A percentile compares a stretch with the other conserved stretches of the same genome.
Conservation (phyloP, 2,888 invertebrate species). For the Eilema sororculum region DNA sequence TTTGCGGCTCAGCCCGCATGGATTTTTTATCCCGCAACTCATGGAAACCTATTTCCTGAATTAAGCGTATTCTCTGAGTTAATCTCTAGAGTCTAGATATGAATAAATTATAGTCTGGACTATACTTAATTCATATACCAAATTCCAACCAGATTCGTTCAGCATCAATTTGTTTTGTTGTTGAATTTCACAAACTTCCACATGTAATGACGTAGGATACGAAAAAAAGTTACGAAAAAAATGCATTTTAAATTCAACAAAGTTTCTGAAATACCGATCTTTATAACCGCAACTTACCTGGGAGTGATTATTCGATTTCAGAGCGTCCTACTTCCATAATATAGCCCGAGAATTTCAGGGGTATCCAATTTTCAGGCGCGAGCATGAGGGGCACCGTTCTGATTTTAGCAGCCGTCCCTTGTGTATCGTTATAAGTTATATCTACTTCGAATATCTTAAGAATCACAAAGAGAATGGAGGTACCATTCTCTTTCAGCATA, state of each 20-base stretch:
- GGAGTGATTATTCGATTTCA: conserved; percentile 38
- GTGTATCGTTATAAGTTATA: neutral
- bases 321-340: conserved; percentile 41
- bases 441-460: neutral
- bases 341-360: conserved; percentile 36
- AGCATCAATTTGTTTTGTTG: too few relatives aligned
- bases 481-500: neutral
- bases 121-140: too few relatives aligned
- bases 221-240: neutral
- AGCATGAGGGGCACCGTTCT: conserved; percentile 28
- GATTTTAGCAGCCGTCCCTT: conserved; percentile 25
- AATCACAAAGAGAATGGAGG: too few relatives aligned
- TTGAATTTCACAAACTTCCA: too few relatives aligned
- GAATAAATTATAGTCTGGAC: too few relatives aligned
- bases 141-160: too few relatives aligned
- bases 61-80: too few relatives aligned
- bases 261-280: conserved; percentile 23
- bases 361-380: conserved; percentile 35
- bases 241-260: conserved; percentile 27
- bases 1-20: too few relatives aligned
- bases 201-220: too few relatives aligned
- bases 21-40: too few relatives aligned
- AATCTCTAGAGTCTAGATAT: too few relatives aligned
- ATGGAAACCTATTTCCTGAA: too few relatives aligned
- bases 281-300: conserved; percentile 29